Conservation (phyloP, 2,888 invertebrate genomes). For the Apamea epomidion region DNA sequence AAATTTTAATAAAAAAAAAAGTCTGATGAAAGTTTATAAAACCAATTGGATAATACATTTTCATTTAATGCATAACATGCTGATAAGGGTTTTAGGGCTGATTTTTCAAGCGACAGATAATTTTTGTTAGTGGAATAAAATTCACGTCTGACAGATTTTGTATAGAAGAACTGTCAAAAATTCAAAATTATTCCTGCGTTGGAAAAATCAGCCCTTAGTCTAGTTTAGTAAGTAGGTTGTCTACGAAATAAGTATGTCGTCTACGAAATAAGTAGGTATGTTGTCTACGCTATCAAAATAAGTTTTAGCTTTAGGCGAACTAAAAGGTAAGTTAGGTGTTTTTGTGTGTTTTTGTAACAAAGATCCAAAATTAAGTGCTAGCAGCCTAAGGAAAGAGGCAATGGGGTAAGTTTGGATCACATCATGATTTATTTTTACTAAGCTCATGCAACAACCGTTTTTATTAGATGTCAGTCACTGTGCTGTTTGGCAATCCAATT, state of each 20-base stretch:
- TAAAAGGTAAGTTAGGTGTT: slow-evolving; percentile 9
- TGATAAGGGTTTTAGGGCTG: background rate
- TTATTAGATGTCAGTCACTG: background rate
- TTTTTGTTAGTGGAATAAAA: no score
- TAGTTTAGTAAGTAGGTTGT: no score
- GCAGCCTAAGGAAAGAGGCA: background rate
- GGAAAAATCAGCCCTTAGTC: no score
- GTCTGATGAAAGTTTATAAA: slow-evolving; percentile 14
- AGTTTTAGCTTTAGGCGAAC: background rate
- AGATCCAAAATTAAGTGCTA: background rate
- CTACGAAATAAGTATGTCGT: background rate
- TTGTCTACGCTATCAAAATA: background rate
- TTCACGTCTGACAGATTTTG: no score
- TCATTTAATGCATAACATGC: background rate
- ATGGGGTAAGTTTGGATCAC: background rate
- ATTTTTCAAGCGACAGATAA: no score
- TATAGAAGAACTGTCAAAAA: no score
- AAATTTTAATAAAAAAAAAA: background rate
- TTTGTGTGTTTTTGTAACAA: background rate
- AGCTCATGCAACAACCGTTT: background rate
- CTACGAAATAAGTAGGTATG: no score
- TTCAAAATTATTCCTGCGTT: no score
- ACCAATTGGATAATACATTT: background rate
- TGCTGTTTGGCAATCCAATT: background rate
- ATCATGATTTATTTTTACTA: background rate